Percentiles rank a stretch among this genome's conserved stretches.
Evolutionary conservation across 2,888 invertebrate genomes (phyloP).

Genomic region (Agrotis segetum): DNA sequence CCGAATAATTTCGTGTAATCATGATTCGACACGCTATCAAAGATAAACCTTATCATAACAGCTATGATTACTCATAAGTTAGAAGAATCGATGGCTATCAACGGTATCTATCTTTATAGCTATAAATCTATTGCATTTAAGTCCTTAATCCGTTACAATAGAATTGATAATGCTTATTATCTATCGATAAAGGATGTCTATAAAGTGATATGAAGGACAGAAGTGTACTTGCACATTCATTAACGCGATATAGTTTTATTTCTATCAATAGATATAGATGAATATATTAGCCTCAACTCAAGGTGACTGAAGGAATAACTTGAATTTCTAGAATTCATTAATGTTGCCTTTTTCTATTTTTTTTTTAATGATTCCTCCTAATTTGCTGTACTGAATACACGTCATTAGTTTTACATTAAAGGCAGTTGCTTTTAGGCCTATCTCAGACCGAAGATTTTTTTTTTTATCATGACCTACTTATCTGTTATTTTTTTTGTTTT

Average conservation of each 20-base stretch:
- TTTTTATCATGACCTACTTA: no score
- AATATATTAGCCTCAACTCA: conserved; percentile 12
- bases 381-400: neutral
- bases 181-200: conserved; percentile 31
- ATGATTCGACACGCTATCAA: conserved; percentile 12
- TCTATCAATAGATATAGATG: conserved; percentile 13
- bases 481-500: no score
- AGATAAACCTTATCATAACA: conserved; percentile 30
- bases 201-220: conserved; percentile 39
- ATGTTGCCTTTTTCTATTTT: neutral
- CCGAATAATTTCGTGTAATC: conserved; percentile 14
- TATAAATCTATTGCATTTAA: conserved; percentile 46
- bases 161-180: conserved; percentile 46
- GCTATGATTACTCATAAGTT: conserved; percentile 43
- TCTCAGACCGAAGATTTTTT: no score
- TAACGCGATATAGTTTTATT: conserved; percentile 18
- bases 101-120: conserved; percentile 38
- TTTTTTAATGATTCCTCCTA: neutral
- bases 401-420: no score
- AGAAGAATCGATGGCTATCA: conserved; percentile 39
- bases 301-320: conserved; percentile 20
- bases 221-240: conserved; percentile 38
- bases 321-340: neutral
- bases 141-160: conserved; percentile 43
- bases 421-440: no score